Evolutionary conservation across 2,113 vertebrate genomes (phyloP).

Genomic region (Capreolus pygargus): DNA sequence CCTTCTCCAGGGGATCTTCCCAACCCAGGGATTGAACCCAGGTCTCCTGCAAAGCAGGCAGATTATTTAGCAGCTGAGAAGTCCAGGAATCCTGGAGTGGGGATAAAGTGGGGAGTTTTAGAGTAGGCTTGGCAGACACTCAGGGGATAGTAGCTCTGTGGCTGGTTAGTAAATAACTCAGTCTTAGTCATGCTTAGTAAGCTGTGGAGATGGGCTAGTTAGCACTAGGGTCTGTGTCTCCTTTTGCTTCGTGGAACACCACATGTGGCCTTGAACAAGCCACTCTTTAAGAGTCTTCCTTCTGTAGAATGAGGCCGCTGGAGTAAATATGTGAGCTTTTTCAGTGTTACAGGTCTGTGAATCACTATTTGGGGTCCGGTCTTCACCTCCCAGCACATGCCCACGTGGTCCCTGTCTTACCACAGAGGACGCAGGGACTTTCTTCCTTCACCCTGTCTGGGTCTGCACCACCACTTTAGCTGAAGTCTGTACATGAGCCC

Average conservation of each 20-base stretch:
- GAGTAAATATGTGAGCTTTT: background rate
- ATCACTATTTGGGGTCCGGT: rapidly evolving
- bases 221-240: background rate
- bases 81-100: background rate
- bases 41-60: background rate
- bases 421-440: background rate
- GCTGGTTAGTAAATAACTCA: background rate
- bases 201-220: background rate
- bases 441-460: background rate
- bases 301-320: background rate
- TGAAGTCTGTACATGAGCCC: background rate
- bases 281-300: background rate
- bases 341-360: background rate
- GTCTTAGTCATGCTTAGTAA: background rate
- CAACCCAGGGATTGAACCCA: background rate
- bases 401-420: rapidly evolving
- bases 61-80: background rate
- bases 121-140: background rate
- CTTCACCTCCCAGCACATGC: background rate
- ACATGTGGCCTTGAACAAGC: background rate
- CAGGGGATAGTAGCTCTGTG: background rate
- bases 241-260: background rate
- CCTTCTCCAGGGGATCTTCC: background rate
- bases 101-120: background rate
- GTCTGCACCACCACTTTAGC: background rate